phyloP scores from a whole-genome alignment of 2,797 vertebrate genomes.

The Hippopotamyrus pictus region DNA sequence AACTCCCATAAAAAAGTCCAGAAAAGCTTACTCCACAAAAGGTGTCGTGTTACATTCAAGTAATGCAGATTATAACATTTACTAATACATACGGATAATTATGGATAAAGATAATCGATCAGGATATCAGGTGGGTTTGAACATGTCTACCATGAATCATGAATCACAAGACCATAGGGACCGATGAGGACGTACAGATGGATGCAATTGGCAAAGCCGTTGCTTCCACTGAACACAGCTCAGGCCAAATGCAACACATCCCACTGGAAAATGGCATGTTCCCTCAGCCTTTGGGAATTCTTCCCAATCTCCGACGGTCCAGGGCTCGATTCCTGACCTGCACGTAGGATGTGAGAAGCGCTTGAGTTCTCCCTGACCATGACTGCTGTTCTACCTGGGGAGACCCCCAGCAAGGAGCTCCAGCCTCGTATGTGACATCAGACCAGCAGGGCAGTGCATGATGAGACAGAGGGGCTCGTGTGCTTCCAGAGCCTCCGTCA shows the following conservation, averaged over 20 bases:
- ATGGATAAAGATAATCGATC: background rate
- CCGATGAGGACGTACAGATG: background rate
- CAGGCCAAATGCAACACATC: background rate
- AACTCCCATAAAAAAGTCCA: background rate
- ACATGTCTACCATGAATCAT: background rate
- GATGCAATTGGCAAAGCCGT: background rate
- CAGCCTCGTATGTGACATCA: conserved; percentile 55
- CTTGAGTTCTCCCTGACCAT: background rate
- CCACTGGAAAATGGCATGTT: background rate
- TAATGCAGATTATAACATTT: background rate
- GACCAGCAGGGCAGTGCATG: conserved; percentile 67
- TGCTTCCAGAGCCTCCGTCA: conserved; percentile 70
- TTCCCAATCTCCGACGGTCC: background rate
- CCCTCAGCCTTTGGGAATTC: background rate
- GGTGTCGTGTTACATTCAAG: background rate
- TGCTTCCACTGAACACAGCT: background rate
- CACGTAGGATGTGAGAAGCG: background rate
- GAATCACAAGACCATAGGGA: background rate
- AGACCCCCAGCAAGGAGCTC: conserved; percentile 56
- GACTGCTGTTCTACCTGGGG: conserved; percentile 51
- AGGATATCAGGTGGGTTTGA: background rate
- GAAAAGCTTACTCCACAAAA: background rate
- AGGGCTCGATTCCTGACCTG: background rate
- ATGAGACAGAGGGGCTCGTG: conserved; percentile 80
- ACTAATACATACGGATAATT: background rate